phyloP scores from a whole-genome alignment of 2,888 invertebrate genomes.

The Serripes groenlandicus region DNA sequence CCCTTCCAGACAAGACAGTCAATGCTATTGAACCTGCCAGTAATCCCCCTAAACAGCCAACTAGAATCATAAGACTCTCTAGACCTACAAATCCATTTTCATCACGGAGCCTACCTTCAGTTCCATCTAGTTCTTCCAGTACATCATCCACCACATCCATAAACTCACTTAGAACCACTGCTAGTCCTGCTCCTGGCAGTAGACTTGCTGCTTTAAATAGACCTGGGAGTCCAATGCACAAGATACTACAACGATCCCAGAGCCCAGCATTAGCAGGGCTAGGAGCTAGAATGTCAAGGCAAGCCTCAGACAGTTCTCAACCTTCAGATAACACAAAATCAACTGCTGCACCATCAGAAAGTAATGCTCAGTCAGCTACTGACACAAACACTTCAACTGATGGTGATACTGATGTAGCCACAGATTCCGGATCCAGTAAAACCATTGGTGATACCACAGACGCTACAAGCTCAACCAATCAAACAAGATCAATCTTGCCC shows the following conservation, averaged over 20 bases:
- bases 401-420: background rate
- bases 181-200: constrained; percentile 58
- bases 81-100: constrained; percentile 54
- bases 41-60: constrained; percentile 43
- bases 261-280: constrained; percentile 62
- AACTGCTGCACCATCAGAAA: background rate
- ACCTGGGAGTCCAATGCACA: constrained; percentile 67
- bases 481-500: constrained; percentile 36
- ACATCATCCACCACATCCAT: constrained; percentile 21
- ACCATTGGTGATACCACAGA: background rate
- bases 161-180: constrained; percentile 19
- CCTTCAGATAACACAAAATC: constrained; percentile 7
- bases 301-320: constrained; percentile 14
- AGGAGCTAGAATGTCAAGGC: constrained; percentile 48
- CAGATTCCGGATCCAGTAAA: background rate
- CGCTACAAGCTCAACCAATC: background rate
- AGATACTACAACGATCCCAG: constrained; percentile 54
- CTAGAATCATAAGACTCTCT: constrained; percentile 57
- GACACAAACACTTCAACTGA: background rate
- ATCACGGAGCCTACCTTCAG: background rate
- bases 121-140: constrained; percentile 7
- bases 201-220: constrained; percentile 65
- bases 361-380: background rate
- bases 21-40: constrained; percentile 4
- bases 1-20: constrained; percentile 4